Percentiles rank a stretch among this genome's conserved stretches.
phyloP scores from a whole-genome alignment of 2,797 vertebrate species.

The Ptychobarbus kaznakovi region DNA sequence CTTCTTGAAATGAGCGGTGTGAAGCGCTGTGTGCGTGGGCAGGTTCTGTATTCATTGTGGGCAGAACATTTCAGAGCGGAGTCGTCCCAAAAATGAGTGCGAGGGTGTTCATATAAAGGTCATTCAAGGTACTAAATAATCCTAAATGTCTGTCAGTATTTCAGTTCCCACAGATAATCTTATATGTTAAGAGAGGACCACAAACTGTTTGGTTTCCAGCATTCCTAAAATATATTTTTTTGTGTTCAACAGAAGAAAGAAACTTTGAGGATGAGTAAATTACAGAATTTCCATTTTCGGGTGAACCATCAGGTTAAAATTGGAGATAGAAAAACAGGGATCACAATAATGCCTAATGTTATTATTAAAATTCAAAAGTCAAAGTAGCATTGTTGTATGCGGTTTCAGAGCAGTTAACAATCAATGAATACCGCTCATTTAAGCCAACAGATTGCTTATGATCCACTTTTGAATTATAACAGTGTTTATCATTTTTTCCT shows the following conservation, averaged over 20 bases:
- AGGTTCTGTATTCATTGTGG: constrained; percentile 4
- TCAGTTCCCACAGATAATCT: background rate
- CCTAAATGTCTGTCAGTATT: background rate
- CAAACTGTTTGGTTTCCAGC: background rate
- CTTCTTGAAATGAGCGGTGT: background rate
- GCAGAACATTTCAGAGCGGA: background rate
- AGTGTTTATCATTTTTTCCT: too few relatives aligned
- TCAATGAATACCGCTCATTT: too few relatives aligned
- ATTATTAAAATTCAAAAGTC: too few relatives aligned
- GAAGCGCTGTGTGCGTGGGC: background rate
- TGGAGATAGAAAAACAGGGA: too few relatives aligned
- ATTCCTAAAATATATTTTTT: background rate
- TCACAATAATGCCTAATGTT: too few relatives aligned
- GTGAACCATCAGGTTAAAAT: too few relatives aligned
- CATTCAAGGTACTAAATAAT: background rate
- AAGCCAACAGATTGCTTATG: too few relatives aligned
- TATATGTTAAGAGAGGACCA: background rate
- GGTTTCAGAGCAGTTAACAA: too few relatives aligned
- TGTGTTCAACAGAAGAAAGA: background rate
- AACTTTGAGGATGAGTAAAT: too few relatives aligned
- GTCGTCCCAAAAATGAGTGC: background rate
- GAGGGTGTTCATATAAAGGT: background rate
- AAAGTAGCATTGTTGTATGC: too few relatives aligned
- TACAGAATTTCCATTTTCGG: too few relatives aligned
- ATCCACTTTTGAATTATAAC: too few relatives aligned